phyloP scores from a whole-genome alignment of 2,888 invertebrate genomes.

The Agonopterix arenella region DNA sequence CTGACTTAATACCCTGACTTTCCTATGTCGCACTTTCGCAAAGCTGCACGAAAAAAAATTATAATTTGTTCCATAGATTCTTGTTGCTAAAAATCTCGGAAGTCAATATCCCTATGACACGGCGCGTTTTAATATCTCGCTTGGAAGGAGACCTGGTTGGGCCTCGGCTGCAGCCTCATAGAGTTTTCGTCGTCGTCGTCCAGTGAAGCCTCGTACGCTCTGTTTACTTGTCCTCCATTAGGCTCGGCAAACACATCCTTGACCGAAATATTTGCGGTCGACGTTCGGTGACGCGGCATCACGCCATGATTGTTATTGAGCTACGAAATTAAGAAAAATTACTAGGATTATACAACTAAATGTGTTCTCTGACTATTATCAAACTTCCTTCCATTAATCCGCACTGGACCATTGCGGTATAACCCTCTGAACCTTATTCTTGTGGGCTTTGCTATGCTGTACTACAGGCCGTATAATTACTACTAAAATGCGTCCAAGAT shows the following conservation, averaged over 20 bases:
- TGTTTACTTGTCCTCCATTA: constrained; percentile 84
- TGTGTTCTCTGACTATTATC: constrained; percentile 5
- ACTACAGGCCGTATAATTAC: too few species aligned
- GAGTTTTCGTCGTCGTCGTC: constrained; percentile 85
- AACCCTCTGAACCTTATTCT: too few species aligned
- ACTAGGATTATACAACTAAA: too few species aligned
- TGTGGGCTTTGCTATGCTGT: too few species aligned
- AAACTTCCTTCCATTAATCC: too few species aligned
- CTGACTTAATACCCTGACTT: background rate
- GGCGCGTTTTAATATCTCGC: constrained; percentile 47
- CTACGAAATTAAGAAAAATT: constrained; percentile 28
- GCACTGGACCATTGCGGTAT: too few species aligned
- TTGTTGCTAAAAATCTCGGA: constrained; percentile 43
- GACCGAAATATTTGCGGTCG: constrained; percentile 86
- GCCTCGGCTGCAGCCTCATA: constrained; percentile 82
- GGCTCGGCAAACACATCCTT: constrained; percentile 88
- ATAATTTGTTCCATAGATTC: constrained; percentile 2
- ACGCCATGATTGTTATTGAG: constrained; percentile 79
- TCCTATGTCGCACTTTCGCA: background rate
- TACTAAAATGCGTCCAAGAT: too few species aligned
- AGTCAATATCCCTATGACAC: constrained; percentile 5
- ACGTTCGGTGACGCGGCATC: constrained; percentile 82
- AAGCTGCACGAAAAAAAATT: background rate
- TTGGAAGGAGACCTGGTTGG: constrained; percentile 79
- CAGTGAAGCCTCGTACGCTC: constrained; percentile 83